Conservation (phyloP, 2,113 vertebrate species). For the Poecilia latipinna region DNA sequence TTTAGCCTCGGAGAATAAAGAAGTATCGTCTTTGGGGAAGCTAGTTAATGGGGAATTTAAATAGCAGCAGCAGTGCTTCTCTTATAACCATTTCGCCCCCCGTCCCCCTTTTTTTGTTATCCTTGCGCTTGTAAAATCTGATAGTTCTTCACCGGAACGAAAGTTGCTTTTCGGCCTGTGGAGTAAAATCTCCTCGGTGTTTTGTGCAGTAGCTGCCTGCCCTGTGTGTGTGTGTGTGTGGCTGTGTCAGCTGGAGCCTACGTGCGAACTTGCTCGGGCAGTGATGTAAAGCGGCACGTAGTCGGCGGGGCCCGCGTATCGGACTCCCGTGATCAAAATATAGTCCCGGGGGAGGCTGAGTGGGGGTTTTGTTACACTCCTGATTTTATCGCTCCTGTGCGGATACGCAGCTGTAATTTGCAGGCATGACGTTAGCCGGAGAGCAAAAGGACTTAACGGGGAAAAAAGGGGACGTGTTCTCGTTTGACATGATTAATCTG, state of each 20-base stretch:
- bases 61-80: slow-evolving; percentile 12
- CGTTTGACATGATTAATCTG: slow-evolving; percentile 36
- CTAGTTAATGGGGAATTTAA: slow-evolving; percentile 7
- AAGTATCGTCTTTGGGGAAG: background rate
- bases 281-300: slow-evolving; percentile 75
- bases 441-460: slow-evolving; percentile 6
- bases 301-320: slow-evolving; percentile 73
- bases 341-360: slow-evolving; percentile 56
- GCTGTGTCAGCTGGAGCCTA: slow-evolving; percentile 62
- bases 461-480: slow-evolving; percentile 4
- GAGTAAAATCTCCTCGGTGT: slow-evolving; percentile 16
- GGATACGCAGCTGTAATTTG: slow-evolving; percentile 65
- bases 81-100: too few relatives aligned
- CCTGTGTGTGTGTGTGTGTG: slow-evolving; percentile 5
- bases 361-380: slow-evolving; percentile 61
- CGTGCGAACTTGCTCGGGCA: slow-evolving; percentile 79
- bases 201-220: slow-evolving; percentile 56
- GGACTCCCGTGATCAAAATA: slow-evolving; percentile 78
- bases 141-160: background rate
- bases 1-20: background rate
- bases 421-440: slow-evolving; percentile 58
- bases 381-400: slow-evolving; percentile 63
- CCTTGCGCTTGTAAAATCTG: background rate
- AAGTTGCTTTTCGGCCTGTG: background rate
- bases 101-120: background rate